A percentile compares a stretch with the other conserved stretches of the same genome.
Conservation (phyloP, 2,797 vertebrate genomes). For the Chrosomus eos region DNA sequence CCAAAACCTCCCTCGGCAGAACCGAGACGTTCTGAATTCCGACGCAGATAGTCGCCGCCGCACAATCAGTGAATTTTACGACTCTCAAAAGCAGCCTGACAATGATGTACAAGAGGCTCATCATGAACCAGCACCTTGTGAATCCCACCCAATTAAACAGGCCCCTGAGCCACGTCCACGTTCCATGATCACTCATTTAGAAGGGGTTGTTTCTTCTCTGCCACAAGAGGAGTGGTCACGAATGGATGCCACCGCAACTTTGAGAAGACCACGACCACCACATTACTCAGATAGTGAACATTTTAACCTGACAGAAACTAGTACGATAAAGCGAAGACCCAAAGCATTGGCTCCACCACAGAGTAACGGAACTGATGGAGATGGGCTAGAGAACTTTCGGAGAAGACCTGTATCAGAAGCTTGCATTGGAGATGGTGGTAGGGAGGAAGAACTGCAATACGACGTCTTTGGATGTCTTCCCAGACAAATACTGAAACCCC, state of each 20-base stretch:
- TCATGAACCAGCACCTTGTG: slow-evolving; percentile 54
- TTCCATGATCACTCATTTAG: slow-evolving; percentile 65
- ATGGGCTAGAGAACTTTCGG: slow-evolving; percentile 50
- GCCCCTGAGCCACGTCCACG: slow-evolving; percentile 74
- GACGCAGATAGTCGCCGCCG: slow-evolving; percentile 90
- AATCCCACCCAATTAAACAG: slow-evolving; percentile 64
- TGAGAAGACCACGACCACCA: slow-evolving; percentile 79
- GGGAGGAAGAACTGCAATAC: slow-evolving; percentile 70
- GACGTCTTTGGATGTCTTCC: slow-evolving; percentile 67
- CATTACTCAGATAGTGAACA: slow-evolving; percentile 76
- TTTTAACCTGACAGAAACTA: slow-evolving; percentile 83
- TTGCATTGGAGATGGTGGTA: slow-evolving; percentile 66
- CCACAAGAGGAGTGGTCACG: slow-evolving; percentile 76
- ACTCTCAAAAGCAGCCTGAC: slow-evolving; percentile 36
- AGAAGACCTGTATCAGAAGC: slow-evolving; percentile 80
- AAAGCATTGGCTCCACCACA: slow-evolving; percentile 64
- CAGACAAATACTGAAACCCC: slow-evolving; percentile 85
- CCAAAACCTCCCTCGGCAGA: slow-evolving; percentile 78
- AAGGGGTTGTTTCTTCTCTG: slow-evolving; percentile 47
- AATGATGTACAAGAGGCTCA: slow-evolving; percentile 10
- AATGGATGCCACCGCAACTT: slow-evolving; percentile 80
- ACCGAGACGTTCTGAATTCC: slow-evolving; percentile 87
- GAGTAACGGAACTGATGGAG: slow-evolving; percentile 35
- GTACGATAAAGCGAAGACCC: slow-evolving; percentile 86
- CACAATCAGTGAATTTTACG: slow-evolving; percentile 87